Evolutionary conservation across 2,113 vertebrate genomes (phyloP), one percentile per base, ranked within the genome.

Genomic region (Pampusana beccarii): DNA sequence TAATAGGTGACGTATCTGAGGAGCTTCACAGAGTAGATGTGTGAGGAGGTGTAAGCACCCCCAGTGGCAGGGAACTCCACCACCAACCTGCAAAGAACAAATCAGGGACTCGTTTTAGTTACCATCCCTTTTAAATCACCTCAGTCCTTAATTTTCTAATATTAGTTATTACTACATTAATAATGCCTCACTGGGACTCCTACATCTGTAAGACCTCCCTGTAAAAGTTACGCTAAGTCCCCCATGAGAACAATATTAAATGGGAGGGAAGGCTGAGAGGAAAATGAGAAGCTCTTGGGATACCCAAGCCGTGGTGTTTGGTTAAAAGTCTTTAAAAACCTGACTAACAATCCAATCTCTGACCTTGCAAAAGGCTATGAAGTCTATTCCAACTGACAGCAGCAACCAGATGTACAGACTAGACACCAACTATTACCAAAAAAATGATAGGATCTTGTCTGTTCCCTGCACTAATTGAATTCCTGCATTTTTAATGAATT

Each of bases 31-130:
- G 97, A 94, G 58, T 97, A 97, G 90, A 96, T 88, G 16, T 97
- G 94, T 72, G 96, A 97, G 23, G 97, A 98, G 56, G 97, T 92
- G 86, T 97, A 64, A 75, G 96, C 96, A 73, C 97, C 97, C 61
- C 97, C 85, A 0, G 97, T 97, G 38, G 81, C 98, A 81, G 98
- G 98, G 84, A 96, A 98, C 96, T 98, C 98, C 31, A 97, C 97
- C 51, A 98, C 91, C 89, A 98, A 92, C 88, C 98, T 98, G 92
- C n/a, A 73, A 70, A 50, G 69, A 70, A 54, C 73, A 36, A 36
- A 9, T 7, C 44, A 26, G 36, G 33, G 74, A 31, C 53, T 40
- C 38, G 9, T 61, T 61, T 51, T 80, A 83, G 81, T 58, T 58
- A 38, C 44, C 33, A 40, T n/a, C 40, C 40, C 28, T 72, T 53